These are phyloP conservation scores for Polymixis flavicincta DNA, from an alignment of 2,888 invertebrate species.

Conservation along the genomic window DNA sequence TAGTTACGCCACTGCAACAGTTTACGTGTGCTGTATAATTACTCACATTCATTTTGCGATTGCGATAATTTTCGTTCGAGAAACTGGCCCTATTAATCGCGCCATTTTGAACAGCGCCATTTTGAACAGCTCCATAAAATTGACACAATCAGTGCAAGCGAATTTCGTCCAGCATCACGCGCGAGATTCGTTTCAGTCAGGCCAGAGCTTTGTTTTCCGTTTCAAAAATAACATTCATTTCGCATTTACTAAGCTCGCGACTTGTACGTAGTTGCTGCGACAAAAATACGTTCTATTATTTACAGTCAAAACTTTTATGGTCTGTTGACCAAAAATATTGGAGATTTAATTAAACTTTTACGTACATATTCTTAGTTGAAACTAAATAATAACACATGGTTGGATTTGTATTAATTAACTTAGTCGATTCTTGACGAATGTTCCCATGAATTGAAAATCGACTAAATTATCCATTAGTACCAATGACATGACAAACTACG, in stretches of 20 bases:
- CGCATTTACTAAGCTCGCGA: conserved; percentile 78
- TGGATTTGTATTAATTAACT: conserved; percentile 6
- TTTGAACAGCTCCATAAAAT: background rate
- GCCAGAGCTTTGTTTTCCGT: conserved; percentile 34
- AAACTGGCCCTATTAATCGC: background rate
- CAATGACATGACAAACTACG: background rate
- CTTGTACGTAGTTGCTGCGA: conserved; percentile 77
- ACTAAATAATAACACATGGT: conserved; percentile 60
- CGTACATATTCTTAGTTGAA: conserved; percentile 47
- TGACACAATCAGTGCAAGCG: background rate
- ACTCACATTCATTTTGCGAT: too few relatives aligned
- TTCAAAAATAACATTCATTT: conserved; percentile 69
- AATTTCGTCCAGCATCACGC: background rate
- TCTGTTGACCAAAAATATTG: conserved; percentile 56
- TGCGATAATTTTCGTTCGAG: too few relatives aligned
- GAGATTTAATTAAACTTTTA: conserved; percentile 26
- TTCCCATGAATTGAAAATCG: conserved; percentile 10
- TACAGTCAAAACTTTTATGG: conserved; percentile 32
- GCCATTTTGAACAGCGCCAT: background rate
- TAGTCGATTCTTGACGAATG: conserved; percentile 18
- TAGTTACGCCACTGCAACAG: too few relatives aligned
- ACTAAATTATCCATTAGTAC: conserved; percentile 15
- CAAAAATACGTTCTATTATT: conserved; percentile 67
- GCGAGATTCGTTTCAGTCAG: background rate
- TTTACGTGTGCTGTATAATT: too few relatives aligned